phyloP scores from a whole-genome alignment of 2,113 vertebrate genomes.

The Arothron firmamentum region DNA sequence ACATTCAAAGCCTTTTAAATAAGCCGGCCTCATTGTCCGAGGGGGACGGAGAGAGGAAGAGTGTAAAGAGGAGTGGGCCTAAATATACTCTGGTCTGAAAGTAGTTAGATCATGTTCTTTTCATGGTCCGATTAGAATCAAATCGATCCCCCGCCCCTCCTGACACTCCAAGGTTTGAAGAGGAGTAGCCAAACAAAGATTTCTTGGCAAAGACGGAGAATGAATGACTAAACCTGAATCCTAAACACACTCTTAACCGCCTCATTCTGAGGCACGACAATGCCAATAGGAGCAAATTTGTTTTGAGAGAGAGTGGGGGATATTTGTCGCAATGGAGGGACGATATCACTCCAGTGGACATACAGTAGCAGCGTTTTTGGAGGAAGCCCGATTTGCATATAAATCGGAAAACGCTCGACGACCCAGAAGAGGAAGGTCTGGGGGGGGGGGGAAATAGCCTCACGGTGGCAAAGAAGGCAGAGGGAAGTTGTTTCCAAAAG shows the following conservation, averaged over 20 bases:
- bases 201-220: conserved; percentile 82
- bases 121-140: conserved; percentile 99
- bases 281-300: conserved; percentile 87
- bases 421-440: conserved; percentile 12
- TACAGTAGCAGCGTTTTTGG: conserved; percentile 34
- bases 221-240: conserved; percentile 85
- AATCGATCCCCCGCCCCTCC: conserved; percentile 93
- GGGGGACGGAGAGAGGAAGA: conserved; percentile 51
- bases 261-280: conserved; percentile 87
- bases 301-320: conserved; percentile 74
- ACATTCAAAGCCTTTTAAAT: conserved; percentile 99
- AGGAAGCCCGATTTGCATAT: conserved; percentile 42
- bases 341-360: conserved; percentile 55
- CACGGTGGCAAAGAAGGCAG: neutral
- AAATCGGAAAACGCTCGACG: conserved; percentile 34
- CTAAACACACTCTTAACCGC: conserved; percentile 96
- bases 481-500: conserved; percentile 2
- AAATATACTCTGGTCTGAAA: conserved; percentile 98
- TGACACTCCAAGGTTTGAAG: conserved; percentile 85
- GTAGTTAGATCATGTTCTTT: conserved; percentile 99
- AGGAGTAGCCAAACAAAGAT: conserved; percentile 92
- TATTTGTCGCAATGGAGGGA: conserved; percentile 66
- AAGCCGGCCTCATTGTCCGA: conserved; percentile 91
- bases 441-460: too few relatives aligned
- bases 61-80: conserved; percentile 83